Percentiles rank a stretch among this genome's conserved stretches.
phyloP scores from a whole-genome alignment of 2,113 vertebrate species.

The Hippocampus guttulatus region DNA sequence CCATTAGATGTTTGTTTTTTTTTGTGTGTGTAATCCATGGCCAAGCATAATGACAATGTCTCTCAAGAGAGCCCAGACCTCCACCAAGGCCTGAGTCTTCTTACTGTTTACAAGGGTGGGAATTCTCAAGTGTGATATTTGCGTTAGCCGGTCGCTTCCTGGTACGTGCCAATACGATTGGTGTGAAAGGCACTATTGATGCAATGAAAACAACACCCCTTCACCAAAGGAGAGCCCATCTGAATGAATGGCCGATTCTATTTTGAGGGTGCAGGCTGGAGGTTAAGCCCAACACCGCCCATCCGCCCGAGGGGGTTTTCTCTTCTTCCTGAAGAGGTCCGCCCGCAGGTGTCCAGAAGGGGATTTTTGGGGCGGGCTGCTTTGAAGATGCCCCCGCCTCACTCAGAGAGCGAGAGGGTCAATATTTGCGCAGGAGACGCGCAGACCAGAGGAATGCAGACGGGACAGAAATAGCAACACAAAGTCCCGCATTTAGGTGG shows the following conservation, averaged over 20 bases:
- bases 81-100: no score
- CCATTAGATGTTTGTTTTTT: no score
- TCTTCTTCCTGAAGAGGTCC: conserved; percentile 22
- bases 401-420: conserved; percentile 33
- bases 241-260: neutral
- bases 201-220: neutral
- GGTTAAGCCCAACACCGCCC: conserved; percentile 17
- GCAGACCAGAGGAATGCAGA: conserved; percentile 25
- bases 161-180: neutral
- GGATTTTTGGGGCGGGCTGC: conserved; percentile 9
- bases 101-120: no score
- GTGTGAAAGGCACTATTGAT: neutral
- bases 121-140: neutral
- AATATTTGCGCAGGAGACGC: conserved; percentile 44
- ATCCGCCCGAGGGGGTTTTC: conserved; percentile 13
- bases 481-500: conserved; percentile 50
- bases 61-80: no score
- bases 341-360: conserved; percentile 12
- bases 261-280: conserved; percentile 10
- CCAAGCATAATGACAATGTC: no score
- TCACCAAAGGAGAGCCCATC: neutral
- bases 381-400: conserved; percentile 31
- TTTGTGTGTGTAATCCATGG: no score
- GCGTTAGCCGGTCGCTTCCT: neutral
- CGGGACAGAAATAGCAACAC: conserved; percentile 55